Evolutionary conservation across 2,888 invertebrate genomes (phyloP), one percentile per base, ranked within the genome.

Genomic region (Cheilosia urbana): DNA sequence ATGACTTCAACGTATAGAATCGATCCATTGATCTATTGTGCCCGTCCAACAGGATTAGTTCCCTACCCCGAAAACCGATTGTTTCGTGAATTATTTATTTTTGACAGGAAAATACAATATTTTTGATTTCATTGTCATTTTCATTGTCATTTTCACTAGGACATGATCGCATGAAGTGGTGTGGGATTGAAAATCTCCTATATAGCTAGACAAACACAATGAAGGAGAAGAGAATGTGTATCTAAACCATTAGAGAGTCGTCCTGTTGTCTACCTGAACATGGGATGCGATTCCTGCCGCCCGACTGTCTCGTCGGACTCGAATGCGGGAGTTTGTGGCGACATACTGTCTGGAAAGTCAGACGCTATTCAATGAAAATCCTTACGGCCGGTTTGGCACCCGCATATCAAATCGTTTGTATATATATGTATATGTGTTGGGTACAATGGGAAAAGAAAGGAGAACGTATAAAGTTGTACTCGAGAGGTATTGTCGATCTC

Each of bases 61-160:
- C 51, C 37, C 77, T 53, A 37, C 49, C 30, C 17, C 45, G 40
- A 17, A 17, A 47, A 21, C 51, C 79, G 69, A 84, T 80, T 45
- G 68, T 78, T 57, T 60, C 80, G 84, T 85, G 80, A 85, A 80
- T 85, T 85, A 85, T 85, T 85, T 85, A 85, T 80, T 85, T 85
- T 80, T 85, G 84, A 85, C 84, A 80, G 80, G 76, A 80, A 60
- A 80, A 80, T 27, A 63, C 51, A 79, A 84, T 76, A 71, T 69
- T 84, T 79, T 76, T 65, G 47, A 75, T 53, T 80, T 45, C 27
- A 80, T 84, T 84, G 84, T 84, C 47, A 47, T 19, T 17, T 6
- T 45, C 42, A 42, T 42, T 13, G n/a, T 42, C 15, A 30, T 30
- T 30, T 7, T 9, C 2, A 30, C 30, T 30, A 6, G 37, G 37